Percentiles rank a stretch among this genome's conserved stretches.
Evolutionary conservation across 1,140 invertebrate genomes (phyloP).

Genomic region (Heliconius hermathena): DNA sequence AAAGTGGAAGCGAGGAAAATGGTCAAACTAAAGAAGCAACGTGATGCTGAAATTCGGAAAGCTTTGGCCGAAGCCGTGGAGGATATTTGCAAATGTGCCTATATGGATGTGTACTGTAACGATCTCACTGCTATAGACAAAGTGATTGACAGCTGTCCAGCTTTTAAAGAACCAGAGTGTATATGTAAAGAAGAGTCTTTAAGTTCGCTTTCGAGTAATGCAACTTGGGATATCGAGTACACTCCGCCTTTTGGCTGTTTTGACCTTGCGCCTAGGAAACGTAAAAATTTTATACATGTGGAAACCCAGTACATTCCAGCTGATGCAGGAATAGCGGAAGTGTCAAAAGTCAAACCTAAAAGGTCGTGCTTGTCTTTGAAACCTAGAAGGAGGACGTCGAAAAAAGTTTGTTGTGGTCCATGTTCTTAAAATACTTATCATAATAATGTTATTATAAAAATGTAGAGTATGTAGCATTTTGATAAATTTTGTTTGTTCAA

Average conservation of each 20-base stretch:
- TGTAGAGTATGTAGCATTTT: neutral
- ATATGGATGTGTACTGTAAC: slow-evolving; percentile 78
- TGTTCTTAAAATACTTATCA: slow-evolving; percentile 24
- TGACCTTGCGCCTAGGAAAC: slow-evolving; percentile 64
- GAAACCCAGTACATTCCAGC: slow-evolving; percentile 72
- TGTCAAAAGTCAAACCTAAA: slow-evolving; percentile 52
- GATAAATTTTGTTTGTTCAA: neutral
- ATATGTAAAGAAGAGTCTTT: slow-evolving; percentile 69
- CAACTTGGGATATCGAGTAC: slow-evolving; percentile 79
- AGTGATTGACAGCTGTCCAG: slow-evolving; percentile 73
- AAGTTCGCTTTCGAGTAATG: slow-evolving; percentile 73
- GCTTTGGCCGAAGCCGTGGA: slow-evolving; percentile 71
- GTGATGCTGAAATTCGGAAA: slow-evolving; percentile 73
- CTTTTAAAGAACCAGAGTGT: slow-evolving; percentile 73
- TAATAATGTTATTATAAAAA: neutral
- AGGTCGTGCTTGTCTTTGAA: slow-evolving; percentile 55
- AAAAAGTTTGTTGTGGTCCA: slow-evolving; percentile 50
- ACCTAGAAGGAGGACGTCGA: slow-evolving; percentile 47
- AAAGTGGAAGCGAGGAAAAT: slow-evolving; percentile 75
- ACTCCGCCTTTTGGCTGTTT: slow-evolving; percentile 77
- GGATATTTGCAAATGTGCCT: slow-evolving; percentile 79
- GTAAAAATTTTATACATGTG: slow-evolving; percentile 63
- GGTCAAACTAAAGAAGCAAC: slow-evolving; percentile 70
- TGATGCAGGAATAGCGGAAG: slow-evolving; percentile 65
- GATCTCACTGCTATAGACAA: slow-evolving; percentile 74